Percentiles rank a stretch among this genome's conserved stretches.
Conservation (phyloP, 2,797 vertebrate species). For the Miichthys miiuy region DNA sequence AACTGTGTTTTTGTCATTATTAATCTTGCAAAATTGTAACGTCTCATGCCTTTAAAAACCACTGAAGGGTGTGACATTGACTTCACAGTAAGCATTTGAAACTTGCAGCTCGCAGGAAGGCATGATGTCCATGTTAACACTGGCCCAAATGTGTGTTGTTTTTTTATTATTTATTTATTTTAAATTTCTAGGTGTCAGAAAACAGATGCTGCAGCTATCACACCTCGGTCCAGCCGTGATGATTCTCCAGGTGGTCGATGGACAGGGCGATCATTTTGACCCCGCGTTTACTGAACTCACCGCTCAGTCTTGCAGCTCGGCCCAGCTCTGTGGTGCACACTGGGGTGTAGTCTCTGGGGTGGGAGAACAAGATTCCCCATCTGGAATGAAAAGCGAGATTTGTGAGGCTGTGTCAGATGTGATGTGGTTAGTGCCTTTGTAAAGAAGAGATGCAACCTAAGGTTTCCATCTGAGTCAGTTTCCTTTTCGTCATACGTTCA, state of each 20-base stretch:
- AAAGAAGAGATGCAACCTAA: neutral
- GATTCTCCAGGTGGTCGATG: slow-evolving; percentile 89
- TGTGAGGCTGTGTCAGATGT: neutral
- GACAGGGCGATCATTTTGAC: slow-evolving; percentile 94
- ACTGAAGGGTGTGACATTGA: neutral
- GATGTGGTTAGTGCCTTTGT: neutral
- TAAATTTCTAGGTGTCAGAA: neutral
- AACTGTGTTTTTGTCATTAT: neutral
- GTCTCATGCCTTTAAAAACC: neutral
- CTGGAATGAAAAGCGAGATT: slow-evolving; percentile 69
- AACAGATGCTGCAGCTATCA: rapidly evolving
- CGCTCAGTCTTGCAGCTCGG: slow-evolving; percentile 85
- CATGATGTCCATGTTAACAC: neutral
- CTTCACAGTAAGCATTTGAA: neutral
- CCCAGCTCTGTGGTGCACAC: slow-evolving; percentile 97
- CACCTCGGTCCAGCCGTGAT: slow-evolving; percentile 93
- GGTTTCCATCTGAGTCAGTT: neutral
- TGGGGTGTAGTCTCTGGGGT: slow-evolving; percentile 93
- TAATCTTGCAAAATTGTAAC: neutral
- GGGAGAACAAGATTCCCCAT: slow-evolving; percentile 96
- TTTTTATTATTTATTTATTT: no score
- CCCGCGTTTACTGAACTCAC: slow-evolving; percentile 89
- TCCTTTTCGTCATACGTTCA: neutral
- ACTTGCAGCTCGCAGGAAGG: neutral
- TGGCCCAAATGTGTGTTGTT: no score